phyloP scores from a whole-genome alignment of 2,797 vertebrate species.

The Falco peregrinus region DNA sequence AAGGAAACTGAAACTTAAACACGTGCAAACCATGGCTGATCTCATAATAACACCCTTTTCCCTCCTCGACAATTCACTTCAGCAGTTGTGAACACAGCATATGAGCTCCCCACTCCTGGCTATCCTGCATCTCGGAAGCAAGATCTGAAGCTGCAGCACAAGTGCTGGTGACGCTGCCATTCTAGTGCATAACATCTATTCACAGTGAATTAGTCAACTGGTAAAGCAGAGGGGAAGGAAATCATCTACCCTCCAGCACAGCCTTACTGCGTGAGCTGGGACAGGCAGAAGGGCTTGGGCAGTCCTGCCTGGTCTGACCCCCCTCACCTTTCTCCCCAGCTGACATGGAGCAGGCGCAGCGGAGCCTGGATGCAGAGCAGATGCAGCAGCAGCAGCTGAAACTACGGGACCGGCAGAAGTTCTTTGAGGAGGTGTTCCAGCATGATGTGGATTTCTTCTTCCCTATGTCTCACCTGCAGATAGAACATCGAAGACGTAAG shows the following conservation, averaged over 20 bases:
- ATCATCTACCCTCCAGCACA: not conserved
- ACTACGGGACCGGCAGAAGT: slow-evolving; percentile 86
- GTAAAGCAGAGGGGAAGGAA: not conserved
- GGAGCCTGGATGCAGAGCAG: slow-evolving; percentile 76
- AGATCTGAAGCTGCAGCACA: not conserved
- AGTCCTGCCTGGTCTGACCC: not conserved
- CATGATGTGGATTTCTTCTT: slow-evolving; percentile 89
- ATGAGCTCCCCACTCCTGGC: not conserved
- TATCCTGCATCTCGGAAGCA: not conserved
- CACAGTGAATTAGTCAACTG: not conserved
- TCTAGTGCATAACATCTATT: not conserved
- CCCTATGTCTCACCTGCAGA: slow-evolving; percentile 86
- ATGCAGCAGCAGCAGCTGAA: slow-evolving; percentile 86
- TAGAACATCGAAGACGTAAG: slow-evolving; percentile 90
- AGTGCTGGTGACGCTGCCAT: not conserved
- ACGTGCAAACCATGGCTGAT: not conserved
- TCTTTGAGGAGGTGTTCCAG: slow-evolving; percentile 93
- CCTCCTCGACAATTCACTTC: not conserved
- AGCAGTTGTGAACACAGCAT: not conserved
- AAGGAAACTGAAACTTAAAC: not conserved
- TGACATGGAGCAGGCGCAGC: slow-evolving; percentile 78
- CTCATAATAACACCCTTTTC: not conserved
- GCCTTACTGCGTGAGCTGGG: not conserved
- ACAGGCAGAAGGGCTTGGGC: not conserved
- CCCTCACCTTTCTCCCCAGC: slow-evolving; percentile 64